phyloP scores from a whole-genome alignment of 2,888 invertebrate species.

The Theretra japonica region DNA sequence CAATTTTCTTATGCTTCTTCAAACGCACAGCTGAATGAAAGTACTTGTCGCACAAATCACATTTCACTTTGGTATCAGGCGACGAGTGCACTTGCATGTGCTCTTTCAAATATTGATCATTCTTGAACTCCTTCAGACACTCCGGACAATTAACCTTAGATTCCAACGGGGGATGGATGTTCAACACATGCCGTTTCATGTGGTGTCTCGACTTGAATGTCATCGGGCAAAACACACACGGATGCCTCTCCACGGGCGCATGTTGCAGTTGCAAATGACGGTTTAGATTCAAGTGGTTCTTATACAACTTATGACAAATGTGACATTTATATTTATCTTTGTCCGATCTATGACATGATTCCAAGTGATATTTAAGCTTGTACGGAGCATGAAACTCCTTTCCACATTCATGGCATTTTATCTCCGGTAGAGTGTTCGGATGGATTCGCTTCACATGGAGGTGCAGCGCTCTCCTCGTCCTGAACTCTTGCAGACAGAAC shows the following conservation, averaged over 20 bases:
- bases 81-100: conserved; percentile 79
- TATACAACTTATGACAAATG: conserved; percentile 72
- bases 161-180: conserved; percentile 77
- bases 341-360: conserved; percentile 62
- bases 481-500: conserved; percentile 74
- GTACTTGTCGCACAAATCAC: conserved; percentile 75
- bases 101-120: conserved; percentile 76
- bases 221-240: conserved; percentile 77
- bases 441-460: conserved; percentile 76
- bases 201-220: conserved; percentile 78
- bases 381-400: conserved; percentile 75
- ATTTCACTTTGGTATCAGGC: conserved; percentile 71
- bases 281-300: conserved; percentile 70
- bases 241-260: conserved; percentile 68
- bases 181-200: conserved; percentile 77
- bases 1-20: conserved; percentile 78
- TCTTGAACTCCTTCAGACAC: conserved; percentile 78
- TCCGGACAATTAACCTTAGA: conserved; percentile 77
- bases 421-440: conserved; percentile 70
- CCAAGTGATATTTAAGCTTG: conserved; percentile 73
- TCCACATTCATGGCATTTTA: conserved; percentile 73
- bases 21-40: conserved; percentile 75
- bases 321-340: conserved; percentile 73
- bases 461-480: conserved; percentile 70
- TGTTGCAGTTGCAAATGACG: conserved; percentile 74